Conservation (phyloP, 2,797 vertebrate species). For the Sebastes umbrosus region DNA sequence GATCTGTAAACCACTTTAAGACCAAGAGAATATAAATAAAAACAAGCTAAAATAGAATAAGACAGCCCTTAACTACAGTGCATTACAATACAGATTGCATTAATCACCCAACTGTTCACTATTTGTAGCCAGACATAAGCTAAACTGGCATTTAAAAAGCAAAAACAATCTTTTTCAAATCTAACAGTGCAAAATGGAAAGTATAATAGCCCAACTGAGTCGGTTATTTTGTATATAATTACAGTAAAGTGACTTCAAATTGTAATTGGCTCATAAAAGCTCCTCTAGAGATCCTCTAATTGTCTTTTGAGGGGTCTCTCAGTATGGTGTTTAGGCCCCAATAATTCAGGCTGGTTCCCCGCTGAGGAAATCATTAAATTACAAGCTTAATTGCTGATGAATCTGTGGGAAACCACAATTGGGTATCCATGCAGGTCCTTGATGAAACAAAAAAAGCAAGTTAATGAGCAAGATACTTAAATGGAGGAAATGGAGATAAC, state of each 20-base stretch:
- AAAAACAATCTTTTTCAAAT: background rate
- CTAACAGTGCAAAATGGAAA: background rate
- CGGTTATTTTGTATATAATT: conserved; percentile 6
- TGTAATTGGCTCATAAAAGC: conserved; percentile 2
- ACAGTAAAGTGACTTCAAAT: background rate
- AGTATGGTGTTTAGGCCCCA: conserved; percentile 17
- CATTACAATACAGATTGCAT: no score
- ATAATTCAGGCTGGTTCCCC: conserved; percentile 14
- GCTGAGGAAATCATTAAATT: conserved; percentile 33
- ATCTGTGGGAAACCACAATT: conserved; percentile 8
- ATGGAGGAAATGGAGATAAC: background rate
- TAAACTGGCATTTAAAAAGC: background rate
- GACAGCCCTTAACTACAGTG: background rate
- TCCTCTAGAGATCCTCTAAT: conserved; percentile 43
- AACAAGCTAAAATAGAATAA: no score
- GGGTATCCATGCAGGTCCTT: background rate
- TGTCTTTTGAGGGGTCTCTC: conserved; percentile 24
- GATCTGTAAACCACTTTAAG: no score
- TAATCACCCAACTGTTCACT: background rate
- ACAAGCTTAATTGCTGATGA: conserved; percentile 16
- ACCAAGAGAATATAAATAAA: no score
- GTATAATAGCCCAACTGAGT: background rate
- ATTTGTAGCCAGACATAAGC: background rate
- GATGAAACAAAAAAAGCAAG: background rate
- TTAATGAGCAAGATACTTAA: background rate